phyloP scores from a whole-genome alignment of 2,888 invertebrate genomes.

The Protophormia terraenovae region DNA sequence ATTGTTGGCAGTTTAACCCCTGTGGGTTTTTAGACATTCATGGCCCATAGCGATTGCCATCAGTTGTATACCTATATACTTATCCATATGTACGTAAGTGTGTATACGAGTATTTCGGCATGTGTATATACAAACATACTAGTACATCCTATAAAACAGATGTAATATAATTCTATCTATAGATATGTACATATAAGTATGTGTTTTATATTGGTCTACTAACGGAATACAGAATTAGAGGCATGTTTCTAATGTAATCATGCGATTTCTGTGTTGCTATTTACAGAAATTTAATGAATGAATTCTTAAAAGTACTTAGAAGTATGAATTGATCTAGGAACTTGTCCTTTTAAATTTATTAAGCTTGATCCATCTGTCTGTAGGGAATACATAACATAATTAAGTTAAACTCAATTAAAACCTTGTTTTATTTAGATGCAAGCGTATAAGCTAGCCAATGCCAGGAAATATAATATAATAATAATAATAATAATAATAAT shows the following conservation, averaged over 20 bases:
- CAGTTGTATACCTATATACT: neutral
- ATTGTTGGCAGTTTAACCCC: conserved; percentile 53
- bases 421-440: too few relatives aligned
- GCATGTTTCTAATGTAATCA: conserved; percentile 35
- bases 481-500: too few relatives aligned
- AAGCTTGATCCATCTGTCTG: too few relatives aligned
- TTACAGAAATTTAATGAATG: neutral
- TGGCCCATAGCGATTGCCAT: conserved; percentile 29
- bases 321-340: too few relatives aligned
- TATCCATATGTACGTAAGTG: neutral
- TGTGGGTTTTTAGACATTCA: conserved; percentile 43
- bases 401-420: too few relatives aligned
- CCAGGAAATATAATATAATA: too few relatives aligned
- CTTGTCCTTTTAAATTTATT: too few relatives aligned
- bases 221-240: neutral
- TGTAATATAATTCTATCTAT: neutral
- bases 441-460: too few relatives aligned
- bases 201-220: conserved; percentile 7
- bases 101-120: neutral
- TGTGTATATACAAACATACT: neutral
- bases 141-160: neutral
- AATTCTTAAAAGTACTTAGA: too few relatives aligned
- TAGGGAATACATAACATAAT: too few relatives aligned
- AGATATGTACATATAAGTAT: neutral
- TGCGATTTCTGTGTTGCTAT: conserved; percentile 7